phyloP scores from a whole-genome alignment of 2,888 invertebrate genomes.

The Amphipyra berbera region DNA sequence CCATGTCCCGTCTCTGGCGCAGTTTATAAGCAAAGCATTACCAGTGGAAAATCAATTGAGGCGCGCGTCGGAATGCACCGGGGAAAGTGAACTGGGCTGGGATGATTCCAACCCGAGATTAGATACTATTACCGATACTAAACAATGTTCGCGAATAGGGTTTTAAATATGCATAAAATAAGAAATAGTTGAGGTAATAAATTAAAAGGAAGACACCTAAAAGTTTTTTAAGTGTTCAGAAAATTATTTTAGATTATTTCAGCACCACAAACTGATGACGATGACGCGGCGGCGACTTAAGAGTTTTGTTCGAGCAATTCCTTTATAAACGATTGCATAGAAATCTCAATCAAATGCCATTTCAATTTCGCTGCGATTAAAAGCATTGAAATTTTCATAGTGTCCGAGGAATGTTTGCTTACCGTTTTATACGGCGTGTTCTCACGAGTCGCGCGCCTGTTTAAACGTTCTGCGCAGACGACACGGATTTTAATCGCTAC shows the following conservation, averaged over 20 bases:
- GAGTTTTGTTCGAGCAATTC: too few species aligned
- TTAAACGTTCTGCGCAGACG: constrained; percentile 71
- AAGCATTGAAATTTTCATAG: constrained; percentile 57
- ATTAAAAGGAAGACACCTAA: constrained; percentile 18
- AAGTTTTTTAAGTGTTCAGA: constrained; percentile 7
- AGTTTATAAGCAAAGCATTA: constrained; percentile 59
- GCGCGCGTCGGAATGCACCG: constrained; percentile 58
- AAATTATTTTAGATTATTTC: constrained; percentile 11
- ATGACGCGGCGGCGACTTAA: background rate
- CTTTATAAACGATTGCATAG: constrained; percentile 1
- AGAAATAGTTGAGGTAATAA: constrained; percentile 24
- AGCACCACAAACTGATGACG: background rate
- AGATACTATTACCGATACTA: constrained; percentile 53
- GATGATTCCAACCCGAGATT: constrained; percentile 51
- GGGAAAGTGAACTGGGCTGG: constrained; percentile 61
- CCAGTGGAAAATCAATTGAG: constrained; percentile 65
- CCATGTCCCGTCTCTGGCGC: constrained; percentile 54
- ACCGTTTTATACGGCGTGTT: constrained; percentile 73
- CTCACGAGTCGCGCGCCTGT: constrained; percentile 81
- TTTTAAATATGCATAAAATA: constrained; percentile 42
- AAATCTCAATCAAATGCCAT: constrained; percentile 35
- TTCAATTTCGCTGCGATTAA: constrained; percentile 46
- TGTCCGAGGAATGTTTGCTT: constrained; percentile 67
- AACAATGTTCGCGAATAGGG: constrained; percentile 34
- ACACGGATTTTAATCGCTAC: constrained; percentile 84